phyloP scores from a whole-genome alignment of 2,888 invertebrate genomes.

The Cordylochernes scorpioides region DNA sequence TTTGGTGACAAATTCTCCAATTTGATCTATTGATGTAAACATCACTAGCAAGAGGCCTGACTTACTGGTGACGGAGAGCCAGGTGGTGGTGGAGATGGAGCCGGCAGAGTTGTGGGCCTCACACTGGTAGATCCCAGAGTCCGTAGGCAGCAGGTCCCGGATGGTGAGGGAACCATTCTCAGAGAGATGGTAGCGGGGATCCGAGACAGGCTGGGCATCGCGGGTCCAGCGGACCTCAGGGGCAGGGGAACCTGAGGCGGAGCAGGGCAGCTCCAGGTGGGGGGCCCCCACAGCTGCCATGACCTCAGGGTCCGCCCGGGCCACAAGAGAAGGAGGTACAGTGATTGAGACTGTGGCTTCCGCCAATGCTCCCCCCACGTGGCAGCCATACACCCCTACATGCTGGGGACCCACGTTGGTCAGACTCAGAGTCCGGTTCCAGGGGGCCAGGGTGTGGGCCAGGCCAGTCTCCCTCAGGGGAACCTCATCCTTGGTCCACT shows the following conservation, averaged over 20 bases:
- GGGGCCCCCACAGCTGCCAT: too few relatives aligned
- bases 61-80: conserved; percentile 87
- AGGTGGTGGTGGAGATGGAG: conserved; percentile 59
- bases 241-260: conserved; percentile 11
- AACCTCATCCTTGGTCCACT: conserved; percentile 70
- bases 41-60: not conserved
- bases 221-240: conserved; percentile 15
- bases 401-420: conserved; percentile 52
- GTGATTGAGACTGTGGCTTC: too few relatives aligned
- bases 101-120: conserved; percentile 70
- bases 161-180: conserved; percentile 58
- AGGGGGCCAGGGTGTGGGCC: conserved; percentile 46
- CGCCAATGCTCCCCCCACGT: too few relatives aligned
- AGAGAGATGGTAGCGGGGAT: conserved; percentile 27
- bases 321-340: too few relatives aligned
- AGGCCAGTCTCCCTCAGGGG: conserved; percentile 52
- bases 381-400: conserved; percentile 54
- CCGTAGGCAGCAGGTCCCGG: conserved; percentile 46
- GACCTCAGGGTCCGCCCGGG: too few relatives aligned
- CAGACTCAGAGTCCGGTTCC: conserved; percentile 60
- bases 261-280: too few relatives aligned
- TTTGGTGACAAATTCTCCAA: too few relatives aligned
- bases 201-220: conserved; percentile 9
- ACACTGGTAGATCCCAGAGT: conserved; percentile 86
- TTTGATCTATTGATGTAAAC: not conserved